These are phyloP conservation scores for Agelas oroides DNA, from an alignment of 37 sponge, comb jelly and placozoan genomes.

Conservation along the genomic window DNA sequence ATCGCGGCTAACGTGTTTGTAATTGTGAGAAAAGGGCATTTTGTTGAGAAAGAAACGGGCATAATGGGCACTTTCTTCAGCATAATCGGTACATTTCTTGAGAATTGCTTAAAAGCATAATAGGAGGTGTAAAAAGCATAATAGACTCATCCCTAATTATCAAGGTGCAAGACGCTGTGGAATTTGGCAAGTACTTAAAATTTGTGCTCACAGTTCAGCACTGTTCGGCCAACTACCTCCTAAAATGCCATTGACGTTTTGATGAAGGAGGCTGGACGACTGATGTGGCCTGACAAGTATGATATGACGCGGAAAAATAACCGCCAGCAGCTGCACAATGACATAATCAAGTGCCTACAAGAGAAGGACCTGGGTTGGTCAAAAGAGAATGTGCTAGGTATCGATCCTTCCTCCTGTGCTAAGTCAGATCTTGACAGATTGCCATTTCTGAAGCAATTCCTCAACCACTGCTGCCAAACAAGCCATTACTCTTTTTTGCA, in stretches of 20 bases:
- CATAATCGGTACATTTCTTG: too few relatives aligned
- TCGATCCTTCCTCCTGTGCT: slow-evolving; percentile 7
- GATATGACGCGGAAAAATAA: slow-evolving; percentile 16
- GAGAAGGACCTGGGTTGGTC: slow-evolving; percentile 16
- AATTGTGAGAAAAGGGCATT: too few relatives aligned
- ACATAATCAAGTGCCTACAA: slow-evolving; percentile 4
- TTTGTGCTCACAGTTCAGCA: too few relatives aligned
- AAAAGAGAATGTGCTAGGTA: neutral
- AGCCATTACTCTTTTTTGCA: slow-evolving; percentile 52
- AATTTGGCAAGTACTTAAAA: slow-evolving; percentile 39
- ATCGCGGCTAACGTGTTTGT: too few relatives aligned
- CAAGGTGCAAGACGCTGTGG: slow-evolving; percentile 18
- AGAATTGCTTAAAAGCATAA: too few relatives aligned
- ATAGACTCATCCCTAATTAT: too few relatives aligned
- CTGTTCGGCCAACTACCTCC: neutral
- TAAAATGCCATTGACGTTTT: slow-evolving; percentile 2
- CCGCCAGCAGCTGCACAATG: slow-evolving; percentile 3
- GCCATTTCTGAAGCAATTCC: slow-evolving; percentile 3
- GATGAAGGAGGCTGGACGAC: neutral
- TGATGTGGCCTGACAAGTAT: slow-evolving; percentile 21
- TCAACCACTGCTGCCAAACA: slow-evolving; percentile 16
- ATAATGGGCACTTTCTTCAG: too few relatives aligned
- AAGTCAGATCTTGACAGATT: slow-evolving; percentile 5
- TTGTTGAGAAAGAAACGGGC: too few relatives aligned
- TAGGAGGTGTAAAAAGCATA: too few relatives aligned